Percentiles rank a stretch among this genome's conserved stretches.
Conservation (phyloP, 2,113 vertebrate species). For the Megaceryle maxima region DNA sequence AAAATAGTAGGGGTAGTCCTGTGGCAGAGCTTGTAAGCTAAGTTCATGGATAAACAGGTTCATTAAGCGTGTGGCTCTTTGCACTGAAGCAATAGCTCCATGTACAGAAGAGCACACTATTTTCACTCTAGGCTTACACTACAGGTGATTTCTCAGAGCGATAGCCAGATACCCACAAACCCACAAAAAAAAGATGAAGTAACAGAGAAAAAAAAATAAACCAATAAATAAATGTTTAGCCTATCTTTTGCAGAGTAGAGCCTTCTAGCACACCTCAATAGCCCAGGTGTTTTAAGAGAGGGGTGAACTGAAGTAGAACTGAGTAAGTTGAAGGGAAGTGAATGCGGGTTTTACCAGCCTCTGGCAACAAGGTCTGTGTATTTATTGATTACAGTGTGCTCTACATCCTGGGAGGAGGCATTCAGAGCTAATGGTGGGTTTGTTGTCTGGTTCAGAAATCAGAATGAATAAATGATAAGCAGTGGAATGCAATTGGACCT, state of each 20-base stretch:
- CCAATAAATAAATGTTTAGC: neutral
- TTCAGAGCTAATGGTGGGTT: slow-evolving; percentile 1
- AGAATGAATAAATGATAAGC: slow-evolving; percentile 27
- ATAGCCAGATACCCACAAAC: neutral
- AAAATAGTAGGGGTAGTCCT: neutral
- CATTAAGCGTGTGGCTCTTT: neutral
- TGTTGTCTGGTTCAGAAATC: slow-evolving; percentile 32
- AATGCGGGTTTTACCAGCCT: neutral
- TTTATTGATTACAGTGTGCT: slow-evolving; percentile 2
- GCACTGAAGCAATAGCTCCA: neutral
- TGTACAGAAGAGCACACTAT: neutral
- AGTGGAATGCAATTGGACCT: neutral
- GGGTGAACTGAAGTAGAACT: neutral
- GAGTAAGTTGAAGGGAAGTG: neutral
- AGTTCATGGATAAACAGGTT: neutral
- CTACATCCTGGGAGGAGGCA: neutral
- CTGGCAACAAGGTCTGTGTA: neutral
- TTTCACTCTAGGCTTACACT: neutral
- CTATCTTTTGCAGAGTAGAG: neutral
- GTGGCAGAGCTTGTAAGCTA: neutral
- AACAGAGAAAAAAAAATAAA: neutral
- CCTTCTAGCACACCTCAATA: neutral
- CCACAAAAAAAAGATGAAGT: neutral
- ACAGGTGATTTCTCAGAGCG: neutral
- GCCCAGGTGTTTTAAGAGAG: neutral